A percentile compares a stretch with the other conserved stretches of the same genome.
These are phyloP conservation scores for Pavo muticus DNA, from an alignment of 2,113 vertebrate species.

Conservation along the genomic window DNA sequence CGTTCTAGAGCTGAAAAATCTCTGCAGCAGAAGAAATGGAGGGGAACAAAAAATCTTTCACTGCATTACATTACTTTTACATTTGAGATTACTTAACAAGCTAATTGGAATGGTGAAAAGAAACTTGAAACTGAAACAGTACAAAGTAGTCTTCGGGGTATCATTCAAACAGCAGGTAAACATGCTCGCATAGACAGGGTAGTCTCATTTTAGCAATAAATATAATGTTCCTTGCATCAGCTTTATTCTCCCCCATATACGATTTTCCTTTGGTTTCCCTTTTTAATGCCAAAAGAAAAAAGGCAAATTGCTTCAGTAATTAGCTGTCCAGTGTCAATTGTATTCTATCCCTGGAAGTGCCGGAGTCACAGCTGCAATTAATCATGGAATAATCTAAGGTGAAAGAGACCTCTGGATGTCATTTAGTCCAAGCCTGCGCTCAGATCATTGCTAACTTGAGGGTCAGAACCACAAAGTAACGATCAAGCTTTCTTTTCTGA, in stretches of 20 bases:
- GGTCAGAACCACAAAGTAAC: not conserved
- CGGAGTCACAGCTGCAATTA: not conserved
- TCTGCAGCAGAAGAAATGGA: not conserved
- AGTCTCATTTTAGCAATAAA: slow-evolving; percentile 28
- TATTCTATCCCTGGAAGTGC: slow-evolving; percentile 18
- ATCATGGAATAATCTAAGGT: not conserved
- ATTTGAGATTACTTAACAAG: not conserved
- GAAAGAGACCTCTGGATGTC: not conserved
- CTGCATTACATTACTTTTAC: not conserved
- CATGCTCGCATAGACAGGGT: not conserved
- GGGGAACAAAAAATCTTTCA: not conserved
- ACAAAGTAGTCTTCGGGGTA: not conserved
- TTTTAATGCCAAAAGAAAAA: not conserved
- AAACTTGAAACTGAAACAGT: slow-evolving; percentile 49
- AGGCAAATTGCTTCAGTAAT: slow-evolving; percentile 2
- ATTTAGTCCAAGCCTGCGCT: not conserved
- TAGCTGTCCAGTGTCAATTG: not conserved
- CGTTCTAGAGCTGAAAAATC: not conserved
- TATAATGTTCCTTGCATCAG: not conserved
- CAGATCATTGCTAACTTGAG: not conserved
- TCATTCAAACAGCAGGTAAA: slow-evolving; percentile 30
- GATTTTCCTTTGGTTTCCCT: not conserved
- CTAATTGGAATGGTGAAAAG: not conserved
- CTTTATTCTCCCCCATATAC: not conserved
- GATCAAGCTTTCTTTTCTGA: not conserved